These are phyloP conservation scores for Perithous albicinctus DNA, from an alignment of 2,888 invertebrate genomes.

Conservation along the genomic window DNA sequence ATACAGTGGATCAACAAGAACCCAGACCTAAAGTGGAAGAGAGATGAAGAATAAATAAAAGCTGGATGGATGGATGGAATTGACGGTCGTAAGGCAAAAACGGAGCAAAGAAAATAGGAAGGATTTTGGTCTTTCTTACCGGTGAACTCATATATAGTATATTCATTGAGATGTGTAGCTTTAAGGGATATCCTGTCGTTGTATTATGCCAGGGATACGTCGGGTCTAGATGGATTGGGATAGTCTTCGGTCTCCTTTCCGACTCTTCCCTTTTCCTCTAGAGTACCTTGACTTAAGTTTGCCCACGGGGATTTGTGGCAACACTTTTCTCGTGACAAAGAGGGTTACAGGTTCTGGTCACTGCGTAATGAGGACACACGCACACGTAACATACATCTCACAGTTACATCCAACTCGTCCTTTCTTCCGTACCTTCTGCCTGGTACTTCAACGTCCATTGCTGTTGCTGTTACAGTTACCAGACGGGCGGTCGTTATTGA, in stretches of 20 bases:
- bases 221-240: constrained; percentile 4
- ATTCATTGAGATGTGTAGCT: background rate
- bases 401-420: constrained; percentile 1
- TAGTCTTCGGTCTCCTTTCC: constrained; percentile 10
- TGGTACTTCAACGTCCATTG: background rate
- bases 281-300: constrained; percentile 15
- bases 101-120: background rate
- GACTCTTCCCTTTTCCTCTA: constrained; percentile 13
- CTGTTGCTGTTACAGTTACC: constrained; percentile 25
- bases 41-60: constrained; percentile 4
- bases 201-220: background rate
- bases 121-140: constrained; percentile 8
- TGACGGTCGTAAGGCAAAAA: constrained; percentile 4
- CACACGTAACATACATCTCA: constrained; percentile 1
- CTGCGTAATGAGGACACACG: constrained; percentile 5
- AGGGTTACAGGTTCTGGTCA: constrained; percentile 15
- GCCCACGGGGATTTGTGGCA: constrained; percentile 39
- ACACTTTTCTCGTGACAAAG: constrained; percentile 29
- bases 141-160: background rate
- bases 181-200: constrained; percentile 16
- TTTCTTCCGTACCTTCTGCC: constrained; percentile 9
- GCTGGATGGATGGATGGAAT: constrained; percentile 1
- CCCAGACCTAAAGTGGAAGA: background rate
- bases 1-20: background rate
- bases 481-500: constrained; percentile 51